phyloP scores from a whole-genome alignment of 2,888 invertebrate genomes.

The Luperina nickerlii region DNA sequence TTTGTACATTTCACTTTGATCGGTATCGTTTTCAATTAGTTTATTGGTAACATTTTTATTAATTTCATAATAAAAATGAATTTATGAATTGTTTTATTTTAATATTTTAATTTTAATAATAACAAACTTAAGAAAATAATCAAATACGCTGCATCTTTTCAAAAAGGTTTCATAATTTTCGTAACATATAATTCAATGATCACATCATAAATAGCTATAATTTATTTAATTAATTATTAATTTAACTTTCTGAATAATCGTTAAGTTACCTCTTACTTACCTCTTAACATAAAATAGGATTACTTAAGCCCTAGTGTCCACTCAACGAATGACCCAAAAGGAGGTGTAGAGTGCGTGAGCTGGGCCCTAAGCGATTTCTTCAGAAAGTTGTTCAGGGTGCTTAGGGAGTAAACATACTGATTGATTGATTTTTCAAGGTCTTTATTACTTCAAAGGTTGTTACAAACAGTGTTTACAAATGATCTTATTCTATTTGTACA shows the following conservation, averaged over 20 bases:
- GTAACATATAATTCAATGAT: not conserved
- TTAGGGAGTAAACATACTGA: too few relatives aligned
- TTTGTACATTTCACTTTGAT: not conserved
- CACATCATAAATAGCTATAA: too few relatives aligned
- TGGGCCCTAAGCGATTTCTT: too few relatives aligned
- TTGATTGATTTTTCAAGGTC: too few relatives aligned
- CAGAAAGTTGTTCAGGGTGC: too few relatives aligned
- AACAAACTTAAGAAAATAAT: not conserved
- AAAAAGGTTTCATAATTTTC: slow-evolving; percentile 9
- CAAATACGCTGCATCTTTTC: not conserved
- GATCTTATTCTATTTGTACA: too few relatives aligned
- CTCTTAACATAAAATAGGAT: not conserved
- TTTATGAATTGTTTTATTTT: not conserved
- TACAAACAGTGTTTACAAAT: too few relatives aligned
- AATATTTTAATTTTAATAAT: not conserved
- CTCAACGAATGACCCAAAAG: too few relatives aligned
- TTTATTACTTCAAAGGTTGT: too few relatives aligned
- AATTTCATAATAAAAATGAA: not conserved
- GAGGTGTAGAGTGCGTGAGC: too few relatives aligned
- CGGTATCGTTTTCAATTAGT: not conserved
- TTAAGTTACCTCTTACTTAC: not conserved
- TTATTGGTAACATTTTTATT: not conserved
- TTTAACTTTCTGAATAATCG: not conserved
- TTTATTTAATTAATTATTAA: not conserved
- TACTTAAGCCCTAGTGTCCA: not conserved